phyloP scores from a whole-genome alignment of 2,797 vertebrate genomes.

The Poecilia picta region DNA sequence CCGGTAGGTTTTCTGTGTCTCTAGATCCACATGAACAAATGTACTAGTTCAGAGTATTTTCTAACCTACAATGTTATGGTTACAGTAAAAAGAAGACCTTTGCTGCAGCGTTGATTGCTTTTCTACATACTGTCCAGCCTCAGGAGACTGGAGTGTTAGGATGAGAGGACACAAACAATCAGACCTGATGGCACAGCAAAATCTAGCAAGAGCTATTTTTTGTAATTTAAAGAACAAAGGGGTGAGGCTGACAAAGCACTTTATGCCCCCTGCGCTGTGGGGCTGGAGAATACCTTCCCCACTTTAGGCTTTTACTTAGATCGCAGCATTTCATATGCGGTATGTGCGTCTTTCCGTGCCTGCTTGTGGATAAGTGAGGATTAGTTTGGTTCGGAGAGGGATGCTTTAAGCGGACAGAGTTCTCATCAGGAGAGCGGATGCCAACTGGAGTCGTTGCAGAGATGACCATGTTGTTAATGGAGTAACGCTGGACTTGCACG shows the following conservation, averaged over 20 bases:
- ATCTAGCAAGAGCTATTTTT: slow-evolving; percentile 50
- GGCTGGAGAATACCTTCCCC: slow-evolving; percentile 41
- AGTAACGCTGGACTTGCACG: slow-evolving; percentile 21
- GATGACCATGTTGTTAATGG: slow-evolving; percentile 32
- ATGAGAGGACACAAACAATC: slow-evolving; percentile 62
- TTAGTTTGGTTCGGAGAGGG: slow-evolving; percentile 45
- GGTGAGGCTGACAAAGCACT: slow-evolving; percentile 66
- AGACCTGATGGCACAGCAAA: slow-evolving; percentile 70
- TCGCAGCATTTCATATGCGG: slow-evolving; percentile 33
- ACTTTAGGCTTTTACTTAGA: slow-evolving; percentile 35
- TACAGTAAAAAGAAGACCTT: slow-evolving; percentile 32
- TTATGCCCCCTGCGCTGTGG: slow-evolving; percentile 27
- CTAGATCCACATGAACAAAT: background rate
- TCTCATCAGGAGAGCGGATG: slow-evolving; percentile 47
- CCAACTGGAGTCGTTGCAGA: slow-evolving; percentile 51
- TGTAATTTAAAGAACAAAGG: slow-evolving; percentile 67
- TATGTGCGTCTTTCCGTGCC: slow-evolving; percentile 34
- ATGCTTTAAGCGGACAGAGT: slow-evolving; percentile 50
- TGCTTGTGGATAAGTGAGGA: slow-evolving; percentile 30
- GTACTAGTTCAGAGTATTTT: background rate
- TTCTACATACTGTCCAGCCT: slow-evolving; percentile 44
- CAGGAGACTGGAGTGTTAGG: slow-evolving; percentile 40
- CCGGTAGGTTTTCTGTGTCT: background rate
- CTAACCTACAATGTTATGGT: background rate
- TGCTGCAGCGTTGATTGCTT: slow-evolving; percentile 38